Evolutionary conservation across 2,888 invertebrate species (phyloP).

Genomic region (Dicroscelio sp.): DNA sequence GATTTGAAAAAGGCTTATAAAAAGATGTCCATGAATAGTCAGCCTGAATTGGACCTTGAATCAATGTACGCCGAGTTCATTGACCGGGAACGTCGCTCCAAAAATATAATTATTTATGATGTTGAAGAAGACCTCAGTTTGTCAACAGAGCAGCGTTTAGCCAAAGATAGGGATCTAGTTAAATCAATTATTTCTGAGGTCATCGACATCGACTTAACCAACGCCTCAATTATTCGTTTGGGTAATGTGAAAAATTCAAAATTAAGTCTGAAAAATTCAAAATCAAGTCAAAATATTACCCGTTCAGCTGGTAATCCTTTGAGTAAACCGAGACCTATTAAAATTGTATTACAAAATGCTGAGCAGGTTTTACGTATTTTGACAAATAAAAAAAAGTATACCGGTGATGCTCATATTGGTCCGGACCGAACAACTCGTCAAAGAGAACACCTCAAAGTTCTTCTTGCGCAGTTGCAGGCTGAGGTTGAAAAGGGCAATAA

Average conservation of each 20-base stretch:
- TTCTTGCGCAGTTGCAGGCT: not conserved
- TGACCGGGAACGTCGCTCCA: not conserved
- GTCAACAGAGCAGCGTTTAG: not conserved
- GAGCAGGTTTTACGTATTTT: not conserved
- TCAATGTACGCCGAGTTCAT: not conserved
- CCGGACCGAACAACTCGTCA: not conserved
- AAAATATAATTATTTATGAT: not conserved
- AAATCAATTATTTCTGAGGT: not conserved
- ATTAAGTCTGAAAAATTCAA: not conserved
- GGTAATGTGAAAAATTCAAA: too few relatives aligned
- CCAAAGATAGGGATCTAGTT: not conserved
- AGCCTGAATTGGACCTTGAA: too few relatives aligned
- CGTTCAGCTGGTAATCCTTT: not conserved
- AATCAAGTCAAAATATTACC: not conserved
- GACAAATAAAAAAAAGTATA: not conserved
- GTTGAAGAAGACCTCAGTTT: not conserved
- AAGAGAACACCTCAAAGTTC: not conserved
- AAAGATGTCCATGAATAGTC: too few relatives aligned
- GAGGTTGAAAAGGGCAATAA: not conserved
- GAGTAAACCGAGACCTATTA: not conserved
- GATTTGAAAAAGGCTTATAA: not conserved
- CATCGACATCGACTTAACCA: not conserved
- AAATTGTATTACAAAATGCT: not conserved
- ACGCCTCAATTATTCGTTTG: not conserved
- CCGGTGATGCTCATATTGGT: not conserved